phyloP scores from a whole-genome alignment of 2,113 vertebrate genomes.

The Phylloscopus whistleri region DNA sequence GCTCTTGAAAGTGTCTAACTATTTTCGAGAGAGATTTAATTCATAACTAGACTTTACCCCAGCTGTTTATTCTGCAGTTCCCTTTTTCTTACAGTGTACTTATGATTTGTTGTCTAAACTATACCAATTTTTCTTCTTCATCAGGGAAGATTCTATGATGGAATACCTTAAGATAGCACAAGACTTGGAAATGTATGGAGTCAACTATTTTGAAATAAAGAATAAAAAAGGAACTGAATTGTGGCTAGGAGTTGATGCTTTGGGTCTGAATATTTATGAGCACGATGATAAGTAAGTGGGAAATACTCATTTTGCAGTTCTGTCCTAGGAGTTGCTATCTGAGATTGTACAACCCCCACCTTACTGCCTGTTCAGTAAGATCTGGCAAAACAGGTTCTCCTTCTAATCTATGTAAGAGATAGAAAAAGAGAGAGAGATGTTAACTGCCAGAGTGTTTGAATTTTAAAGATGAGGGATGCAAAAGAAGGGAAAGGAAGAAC shows the following conservation, averaged over 20 bases:
- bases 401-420: background rate
- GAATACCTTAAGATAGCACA: constrained; percentile 97
- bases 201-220: constrained; percentile 99
- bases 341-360: background rate
- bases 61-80: background rate
- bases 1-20: background rate
- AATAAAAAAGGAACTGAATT: constrained; percentile 98
- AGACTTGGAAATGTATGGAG: constrained; percentile 97
- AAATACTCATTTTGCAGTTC: background rate
- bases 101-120: background rate
- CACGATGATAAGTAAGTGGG: constrained; percentile 92
- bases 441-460: background rate
- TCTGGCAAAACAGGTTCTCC: background rate
- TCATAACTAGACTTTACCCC: background rate
- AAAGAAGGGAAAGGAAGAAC: background rate
- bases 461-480: background rate
- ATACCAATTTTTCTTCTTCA: constrained; percentile 25
- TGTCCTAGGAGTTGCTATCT: background rate
- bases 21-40: background rate
- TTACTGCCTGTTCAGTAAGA: background rate
- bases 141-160: constrained; percentile 98
- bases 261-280: constrained; percentile 97
- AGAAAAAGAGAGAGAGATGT: background rate
- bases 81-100: background rate
- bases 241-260: constrained; percentile 94